A percentile compares a stretch with the other conserved stretches of the same genome.
These are phyloP conservation scores for Melanocharis versteri DNA, from an alignment of 2,113 vertebrate genomes.

Conservation along the genomic window DNA sequence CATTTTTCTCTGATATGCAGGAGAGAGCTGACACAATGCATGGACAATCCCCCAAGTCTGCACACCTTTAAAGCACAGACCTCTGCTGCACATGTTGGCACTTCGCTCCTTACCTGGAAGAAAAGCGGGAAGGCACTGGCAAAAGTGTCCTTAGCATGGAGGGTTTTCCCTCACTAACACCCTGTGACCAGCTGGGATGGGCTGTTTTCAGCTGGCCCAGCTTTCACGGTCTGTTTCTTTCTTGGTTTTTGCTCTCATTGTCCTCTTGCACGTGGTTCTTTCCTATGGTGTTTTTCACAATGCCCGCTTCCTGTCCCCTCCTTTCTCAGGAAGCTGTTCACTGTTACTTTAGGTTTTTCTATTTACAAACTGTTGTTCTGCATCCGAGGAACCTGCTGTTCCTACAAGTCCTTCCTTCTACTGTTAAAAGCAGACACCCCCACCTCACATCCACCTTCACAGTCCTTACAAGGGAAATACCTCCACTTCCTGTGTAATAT, in stretches of 20 bases:
- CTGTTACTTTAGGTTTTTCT: not conserved
- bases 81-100: not conserved
- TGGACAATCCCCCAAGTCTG: not conserved
- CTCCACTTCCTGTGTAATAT: not conserved
- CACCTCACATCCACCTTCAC: not conserved
- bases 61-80: not conserved
- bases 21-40: not conserved
- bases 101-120: not conserved
- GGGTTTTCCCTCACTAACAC: not conserved
- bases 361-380: not conserved
- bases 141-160: not conserved
- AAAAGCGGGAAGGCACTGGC: not conserved
- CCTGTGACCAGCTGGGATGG: not conserved
- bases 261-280: not conserved
- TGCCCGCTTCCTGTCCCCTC: not conserved
- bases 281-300: not conserved
- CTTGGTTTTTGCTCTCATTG: not conserved
- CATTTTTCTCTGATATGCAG: not conserved
- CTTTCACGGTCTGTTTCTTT: not conserved
- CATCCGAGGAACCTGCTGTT: not conserved
- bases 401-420: not conserved
- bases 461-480: not conserved
- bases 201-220: not conserved
- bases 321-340: not conserved
- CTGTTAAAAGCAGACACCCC: not conserved